A percentile compares a stretch with the other conserved stretches of the same genome.
phyloP scores from a whole-genome alignment of 2,797 vertebrate genomes.

The Coregonus ussuriensis region DNA sequence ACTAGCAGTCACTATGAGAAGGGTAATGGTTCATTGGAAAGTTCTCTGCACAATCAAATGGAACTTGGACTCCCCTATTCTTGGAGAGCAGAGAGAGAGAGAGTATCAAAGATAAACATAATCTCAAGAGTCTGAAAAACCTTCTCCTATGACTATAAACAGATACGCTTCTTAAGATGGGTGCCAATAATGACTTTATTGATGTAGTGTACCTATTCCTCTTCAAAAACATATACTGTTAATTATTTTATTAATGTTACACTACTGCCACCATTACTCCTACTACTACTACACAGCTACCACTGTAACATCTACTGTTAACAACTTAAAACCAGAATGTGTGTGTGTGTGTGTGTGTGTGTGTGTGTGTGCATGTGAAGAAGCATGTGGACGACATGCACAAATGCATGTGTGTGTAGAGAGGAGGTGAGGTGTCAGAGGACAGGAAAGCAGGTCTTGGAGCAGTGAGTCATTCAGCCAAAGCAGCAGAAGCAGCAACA shows the following conservation, averaged over 20 bases:
- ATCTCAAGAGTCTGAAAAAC: background rate
- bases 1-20: slow-evolving; percentile 10
- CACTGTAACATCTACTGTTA: background rate
- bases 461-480: slow-evolving; percentile 3
- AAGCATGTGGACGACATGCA: background rate
- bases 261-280: background rate
- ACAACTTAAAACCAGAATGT: background rate
- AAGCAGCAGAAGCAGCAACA: background rate
- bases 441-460: background rate
- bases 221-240: background rate
- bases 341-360: background rate
- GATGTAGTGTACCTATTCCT: background rate
- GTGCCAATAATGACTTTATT: background rate
- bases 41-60: background rate
- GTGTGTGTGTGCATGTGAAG: background rate
- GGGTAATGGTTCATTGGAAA: background rate
- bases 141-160: background rate
- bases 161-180: background rate
- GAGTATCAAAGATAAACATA: background rate
- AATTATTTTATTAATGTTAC: background rate
- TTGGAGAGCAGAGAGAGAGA: background rate
- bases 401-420: background rate
- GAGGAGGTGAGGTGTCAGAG: background rate
- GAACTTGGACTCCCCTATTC: background rate
- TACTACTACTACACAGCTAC: background rate